Base-by-base conservation (phyloP, 2,888 invertebrate genomes). In the Papilio elwesi region DNA sequence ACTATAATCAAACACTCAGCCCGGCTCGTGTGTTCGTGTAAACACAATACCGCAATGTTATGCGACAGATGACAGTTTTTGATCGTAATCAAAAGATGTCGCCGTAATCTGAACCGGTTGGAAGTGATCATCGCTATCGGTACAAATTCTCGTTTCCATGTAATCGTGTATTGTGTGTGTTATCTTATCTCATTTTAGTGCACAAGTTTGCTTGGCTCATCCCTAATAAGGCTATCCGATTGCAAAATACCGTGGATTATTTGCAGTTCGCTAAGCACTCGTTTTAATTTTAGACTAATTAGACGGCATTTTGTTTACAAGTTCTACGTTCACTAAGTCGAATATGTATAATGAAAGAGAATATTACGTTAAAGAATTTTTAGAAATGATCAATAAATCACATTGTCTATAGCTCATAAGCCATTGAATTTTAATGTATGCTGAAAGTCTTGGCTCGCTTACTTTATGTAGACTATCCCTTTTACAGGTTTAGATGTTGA, bases 201-300 rank as follows among this genome's bases (percentile, higher is more conserved):
- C 16, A 59, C 51, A 52, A 52, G 15, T 69, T 73, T 69, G 16
- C 52, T 69, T 73, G 65, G 16, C 52, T 47, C 43, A 49, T 26
- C 68, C 43, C 16, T 59, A 57, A 73, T 51, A 73, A 51, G 65
- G 69, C 49, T 73, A 59, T 69, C 51, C 38, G 63, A 43, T 68
- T 52, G 48, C 67, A 49, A 36, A 72, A 55, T 15, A 51, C 38
- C 38, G 57, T 6, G 26, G 26, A 15, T 63, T 52, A 59, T 26
- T 43, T 71, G 47, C 53, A 70, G 52, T 43, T 6, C 38, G 53
- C n/a, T n/a, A 38, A 43, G 53, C 47, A 55, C 15, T 52, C 26
- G 63, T 55, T 63, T 63, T 49, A 52, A 72, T 72, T 72, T 68
- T 47, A 68, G 68, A 48, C 68, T 63, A 68, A 64, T 72, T 68